Conservation (phyloP, 2,888 invertebrate genomes). For the Coecobrya sp. region DNA sequence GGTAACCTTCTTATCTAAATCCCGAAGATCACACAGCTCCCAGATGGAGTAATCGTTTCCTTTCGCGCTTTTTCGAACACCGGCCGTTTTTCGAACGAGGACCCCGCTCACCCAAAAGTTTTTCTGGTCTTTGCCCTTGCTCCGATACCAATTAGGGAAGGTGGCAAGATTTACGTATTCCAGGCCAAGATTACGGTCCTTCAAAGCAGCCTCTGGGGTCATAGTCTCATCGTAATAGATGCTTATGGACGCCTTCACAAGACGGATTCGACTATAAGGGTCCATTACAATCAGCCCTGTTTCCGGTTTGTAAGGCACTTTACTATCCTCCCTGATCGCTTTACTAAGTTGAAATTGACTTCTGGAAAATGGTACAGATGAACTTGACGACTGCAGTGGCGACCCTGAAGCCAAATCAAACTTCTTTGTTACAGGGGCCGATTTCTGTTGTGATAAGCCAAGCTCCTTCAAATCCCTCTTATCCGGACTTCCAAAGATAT, state of each 20-base stretch:
- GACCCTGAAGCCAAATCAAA: not conserved
- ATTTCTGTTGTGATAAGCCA: too few species aligned
- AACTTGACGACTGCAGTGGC: not conserved
- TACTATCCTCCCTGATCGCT: slow-evolving; percentile 19
- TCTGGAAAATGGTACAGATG: not conserved
- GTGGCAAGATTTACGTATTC: slow-evolving; percentile 73
- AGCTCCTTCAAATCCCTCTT: too few species aligned
- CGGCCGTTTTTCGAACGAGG: slow-evolving; percentile 75
- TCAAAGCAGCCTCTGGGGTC: slow-evolving; percentile 78
- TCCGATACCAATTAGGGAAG: slow-evolving; percentile 78
- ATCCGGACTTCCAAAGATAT: too few species aligned
- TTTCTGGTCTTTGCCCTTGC: slow-evolving; percentile 77
- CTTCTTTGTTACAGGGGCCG: too few species aligned
- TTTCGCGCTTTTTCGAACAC: slow-evolving; percentile 83
- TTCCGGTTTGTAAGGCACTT: slow-evolving; percentile 50
- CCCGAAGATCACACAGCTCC: too few species aligned
- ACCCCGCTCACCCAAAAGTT: slow-evolving; percentile 84
- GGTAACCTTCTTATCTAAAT: too few species aligned
- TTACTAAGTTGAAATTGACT: not conserved
- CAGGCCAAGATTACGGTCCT: slow-evolving; percentile 82
- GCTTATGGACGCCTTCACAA: slow-evolving; percentile 76
- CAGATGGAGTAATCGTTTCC: slow-evolving; percentile 81
- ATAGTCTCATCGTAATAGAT: slow-evolving; percentile 79
- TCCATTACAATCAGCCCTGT: slow-evolving; percentile 75
- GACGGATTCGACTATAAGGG: slow-evolving; percentile 78